Conservation (phyloP, 2,113 vertebrate genomes). For the Hystrix brachyura region DNA sequence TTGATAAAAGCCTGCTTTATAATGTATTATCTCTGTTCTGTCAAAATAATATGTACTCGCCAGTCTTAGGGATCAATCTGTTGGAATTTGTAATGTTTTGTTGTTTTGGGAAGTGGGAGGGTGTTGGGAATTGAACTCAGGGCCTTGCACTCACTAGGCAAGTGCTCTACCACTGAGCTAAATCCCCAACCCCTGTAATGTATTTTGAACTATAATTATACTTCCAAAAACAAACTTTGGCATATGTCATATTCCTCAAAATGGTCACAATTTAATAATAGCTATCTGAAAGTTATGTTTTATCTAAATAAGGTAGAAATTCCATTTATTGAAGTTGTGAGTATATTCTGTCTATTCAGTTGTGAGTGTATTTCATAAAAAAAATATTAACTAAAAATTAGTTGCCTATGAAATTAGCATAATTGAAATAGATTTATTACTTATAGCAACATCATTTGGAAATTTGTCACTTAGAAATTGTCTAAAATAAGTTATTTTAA, state of each 20-base stretch:
- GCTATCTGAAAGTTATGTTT: neutral
- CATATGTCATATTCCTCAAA: neutral
- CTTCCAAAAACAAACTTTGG: neutral
- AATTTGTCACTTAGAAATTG: neutral
- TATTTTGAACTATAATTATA: constrained; percentile 17
- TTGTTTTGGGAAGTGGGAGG: too few relatives aligned
- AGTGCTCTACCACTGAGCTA: too few relatives aligned
- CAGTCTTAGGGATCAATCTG: neutral
- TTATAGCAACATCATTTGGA: neutral
- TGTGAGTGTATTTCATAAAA: neutral
- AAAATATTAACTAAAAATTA: neutral
- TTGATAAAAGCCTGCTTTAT: neutral
- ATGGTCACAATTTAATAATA: neutral
- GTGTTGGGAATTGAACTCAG: too few relatives aligned
- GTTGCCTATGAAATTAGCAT: neutral
- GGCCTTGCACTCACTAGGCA: too few relatives aligned
- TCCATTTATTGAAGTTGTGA: neutral
- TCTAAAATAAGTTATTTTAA: neutral
- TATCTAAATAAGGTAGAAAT: neutral
- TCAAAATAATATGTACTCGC: neutral
- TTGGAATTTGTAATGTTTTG: neutral
- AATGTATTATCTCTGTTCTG: neutral
- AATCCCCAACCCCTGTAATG: neutral
- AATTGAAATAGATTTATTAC: neutral
- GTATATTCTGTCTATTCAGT: neutral